Evolutionary conservation across 92 coral and sea anemone genomes (phyloP), one percentile per base, ranked within the genome.

Genomic region (Phenganax subtilis): DNA sequence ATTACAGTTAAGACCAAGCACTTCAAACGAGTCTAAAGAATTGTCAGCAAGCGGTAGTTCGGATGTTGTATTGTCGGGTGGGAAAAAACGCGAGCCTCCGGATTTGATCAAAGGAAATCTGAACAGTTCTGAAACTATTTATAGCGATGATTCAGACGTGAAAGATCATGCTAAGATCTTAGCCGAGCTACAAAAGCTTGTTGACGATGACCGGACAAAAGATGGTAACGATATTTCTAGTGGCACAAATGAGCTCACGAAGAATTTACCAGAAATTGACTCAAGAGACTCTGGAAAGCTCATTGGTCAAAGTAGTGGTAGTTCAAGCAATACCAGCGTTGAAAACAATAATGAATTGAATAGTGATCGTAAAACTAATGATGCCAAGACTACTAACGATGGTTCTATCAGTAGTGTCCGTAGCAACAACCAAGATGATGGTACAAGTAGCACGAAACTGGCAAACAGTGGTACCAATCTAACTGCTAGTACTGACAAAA

Each of bases 131-230:
- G 73, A 60, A 64, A 65, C 31, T 27, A 28, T 28, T 1, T 37
- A 37, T 37, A 64, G 55, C 30, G 57, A 65, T 61, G 73, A 64
- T 27, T 29, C 83, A 9, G 83, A 79, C 56, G 3, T 62, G 73
- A 79, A 79, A 25, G 83, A 79, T 61, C 73, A 79, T 25, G 68
- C 58, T 8, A 68, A 55, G 12, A 63, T 79, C 55, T 51, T 79
- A 44, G 83, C 83, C 30, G 74, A 79, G 69, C 74, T 79, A 14
- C 83, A 79, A 30, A 79, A 79, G 51, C 63, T 79, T 31, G 83
- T 79, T 51, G 60, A 63, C 52, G 74, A 79, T 16, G 83, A 79
- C 17, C 44, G 63, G 62, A 11, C 61, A 14, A 31, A 54, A 16
- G 62, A 73, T 55, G 59, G 44, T 73, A 58, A 20, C 25, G 54